A percentile compares a stretch with the other conserved stretches of the same genome.
Evolutionary conservation across 2,888 invertebrate species (phyloP).

Genomic region (Drosophila borborema): DNA sequence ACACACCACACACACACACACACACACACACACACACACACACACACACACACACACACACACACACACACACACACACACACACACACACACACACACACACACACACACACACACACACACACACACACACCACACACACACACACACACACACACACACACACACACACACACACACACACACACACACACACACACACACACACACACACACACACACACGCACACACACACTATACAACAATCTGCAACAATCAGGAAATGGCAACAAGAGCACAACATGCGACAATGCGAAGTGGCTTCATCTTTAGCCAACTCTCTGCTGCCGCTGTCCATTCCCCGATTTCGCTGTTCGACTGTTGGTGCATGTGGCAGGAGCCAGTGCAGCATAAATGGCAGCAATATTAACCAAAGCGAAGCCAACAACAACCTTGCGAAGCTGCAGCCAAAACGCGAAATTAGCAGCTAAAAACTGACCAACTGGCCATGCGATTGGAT

Average conservation of each 20-base stretch:
- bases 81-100: constrained; percentile 57
- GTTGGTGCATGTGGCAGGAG: constrained; percentile 25
- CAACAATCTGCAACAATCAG: constrained; percentile 48
- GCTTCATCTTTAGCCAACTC: constrained; percentile 15
- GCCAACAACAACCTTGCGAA: constrained; percentile 25
- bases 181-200: constrained; percentile 51
- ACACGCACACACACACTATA: constrained; percentile 10
- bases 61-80: constrained; percentile 25
- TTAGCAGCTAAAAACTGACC: constrained; percentile 55
- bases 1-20: constrained; percentile 58
- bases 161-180: constrained; percentile 48
- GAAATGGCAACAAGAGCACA: constrained; percentile 59
- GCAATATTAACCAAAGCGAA: constrained; percentile 51
- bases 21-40: constrained; percentile 25
- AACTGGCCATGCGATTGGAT: constrained; percentile 41
- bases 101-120: constrained; percentile 25
- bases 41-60: constrained; percentile 57
- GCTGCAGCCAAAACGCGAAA: constrained; percentile 45
- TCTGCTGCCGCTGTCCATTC: not conserved
- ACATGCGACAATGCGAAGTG: constrained; percentile 56
- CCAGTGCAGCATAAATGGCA: constrained; percentile 47
- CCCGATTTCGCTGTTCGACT: not conserved
- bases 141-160: constrained; percentile 53
- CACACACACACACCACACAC: constrained; percentile 56
- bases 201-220: constrained; percentile 57